phyloP scores from a whole-genome alignment of 2,797 vertebrate genomes.

The Rhabdophis nuchalis region DNA sequence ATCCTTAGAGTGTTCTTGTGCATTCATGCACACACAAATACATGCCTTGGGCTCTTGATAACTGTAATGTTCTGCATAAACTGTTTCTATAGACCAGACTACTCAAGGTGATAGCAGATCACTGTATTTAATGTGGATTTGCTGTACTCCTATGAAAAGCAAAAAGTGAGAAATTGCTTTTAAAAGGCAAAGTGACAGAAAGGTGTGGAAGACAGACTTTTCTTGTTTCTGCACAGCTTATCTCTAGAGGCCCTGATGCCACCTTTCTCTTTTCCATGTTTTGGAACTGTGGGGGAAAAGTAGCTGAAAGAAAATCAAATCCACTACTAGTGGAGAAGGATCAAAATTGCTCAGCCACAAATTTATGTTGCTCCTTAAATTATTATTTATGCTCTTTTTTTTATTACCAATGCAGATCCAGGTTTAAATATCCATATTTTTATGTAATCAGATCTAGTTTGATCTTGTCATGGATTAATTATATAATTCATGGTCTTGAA shows the following conservation, averaged over 20 bases:
- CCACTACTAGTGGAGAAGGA: background rate
- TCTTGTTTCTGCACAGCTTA: background rate
- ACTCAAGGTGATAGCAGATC: background rate
- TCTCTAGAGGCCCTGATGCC: background rate
- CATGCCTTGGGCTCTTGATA: background rate
- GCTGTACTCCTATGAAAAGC: background rate
- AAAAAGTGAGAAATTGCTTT: background rate
- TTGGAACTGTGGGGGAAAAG: background rate
- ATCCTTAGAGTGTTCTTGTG: background rate
- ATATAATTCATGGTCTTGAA: background rate
- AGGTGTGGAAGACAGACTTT: background rate
- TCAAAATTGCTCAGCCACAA: background rate
- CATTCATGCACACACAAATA: background rate
- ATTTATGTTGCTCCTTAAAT: background rate
- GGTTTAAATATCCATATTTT: background rate
- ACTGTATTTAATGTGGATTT: background rate
- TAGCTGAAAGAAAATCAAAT: background rate
- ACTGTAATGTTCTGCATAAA: background rate
- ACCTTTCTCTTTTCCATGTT: background rate
- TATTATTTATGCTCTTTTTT: too few relatives aligned
- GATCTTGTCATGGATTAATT: background rate
- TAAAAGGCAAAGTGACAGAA: background rate
- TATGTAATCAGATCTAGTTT: background rate
- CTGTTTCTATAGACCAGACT: background rate
- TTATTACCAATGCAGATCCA: background rate